Percentiles rank a stretch among this genome's conserved stretches.
phyloP scores from a whole-genome alignment of 2,797 vertebrate species.

The Gymnoscopelus microlampas region DNA sequence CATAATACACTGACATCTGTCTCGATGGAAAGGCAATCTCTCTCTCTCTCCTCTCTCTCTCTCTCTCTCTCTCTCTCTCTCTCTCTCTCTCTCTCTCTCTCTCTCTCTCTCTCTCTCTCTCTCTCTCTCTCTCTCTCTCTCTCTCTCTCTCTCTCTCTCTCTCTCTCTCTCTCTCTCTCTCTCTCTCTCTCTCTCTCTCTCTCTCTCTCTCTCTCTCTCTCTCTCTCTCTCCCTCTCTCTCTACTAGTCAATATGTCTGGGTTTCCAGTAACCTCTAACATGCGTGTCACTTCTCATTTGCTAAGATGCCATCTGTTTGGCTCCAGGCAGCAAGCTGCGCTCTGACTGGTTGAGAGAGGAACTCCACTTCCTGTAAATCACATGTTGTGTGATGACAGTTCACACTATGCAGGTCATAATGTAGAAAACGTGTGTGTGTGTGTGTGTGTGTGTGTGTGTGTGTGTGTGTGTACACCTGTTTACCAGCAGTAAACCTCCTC shows the following conservation, averaged over 20 bases:
- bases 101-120: background rate
- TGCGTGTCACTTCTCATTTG: slow-evolving; percentile 68
- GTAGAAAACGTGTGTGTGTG: background rate
- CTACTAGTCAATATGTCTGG: slow-evolving; percentile 44
- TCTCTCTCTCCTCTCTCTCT: background rate
- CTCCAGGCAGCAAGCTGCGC: slow-evolving; percentile 26
- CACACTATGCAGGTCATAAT: background rate
- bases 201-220: background rate
- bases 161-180: too few relatives aligned
- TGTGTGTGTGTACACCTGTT: too few relatives aligned
- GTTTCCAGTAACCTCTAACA: slow-evolving; percentile 59
- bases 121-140: background rate
- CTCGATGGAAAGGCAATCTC: slow-evolving; percentile 22
- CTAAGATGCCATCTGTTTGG: slow-evolving; percentile 69
- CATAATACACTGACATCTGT: slow-evolving; percentile 51
- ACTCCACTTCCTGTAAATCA: slow-evolving; percentile 46
- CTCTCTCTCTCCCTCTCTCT: background rate
- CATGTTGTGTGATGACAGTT: slow-evolving; percentile 20
- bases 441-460: too few relatives aligned
- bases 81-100: background rate
- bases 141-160: background rate
- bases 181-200: background rate
- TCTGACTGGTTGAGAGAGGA: slow-evolving; percentile 44
- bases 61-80: background rate
- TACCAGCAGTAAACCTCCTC: too few relatives aligned